Conservation (phyloP, 2,113 vertebrate species). For the Nyctereutes procyonoides region DNA sequence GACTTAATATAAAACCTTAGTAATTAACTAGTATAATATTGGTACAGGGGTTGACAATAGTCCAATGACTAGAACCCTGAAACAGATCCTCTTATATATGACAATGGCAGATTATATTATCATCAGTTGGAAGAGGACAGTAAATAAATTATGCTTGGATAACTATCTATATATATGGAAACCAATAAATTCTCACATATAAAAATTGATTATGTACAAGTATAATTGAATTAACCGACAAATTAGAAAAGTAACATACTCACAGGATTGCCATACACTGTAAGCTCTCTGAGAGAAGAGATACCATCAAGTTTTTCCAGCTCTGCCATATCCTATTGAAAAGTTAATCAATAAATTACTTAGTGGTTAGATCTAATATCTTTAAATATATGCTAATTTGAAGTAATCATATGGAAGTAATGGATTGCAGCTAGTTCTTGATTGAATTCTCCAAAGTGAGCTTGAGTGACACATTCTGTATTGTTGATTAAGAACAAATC, state of each 20-base stretch:
- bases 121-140: neutral
- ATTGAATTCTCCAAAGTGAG: constrained; percentile 14
- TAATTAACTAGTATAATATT: neutral
- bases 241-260: constrained; percentile 82
- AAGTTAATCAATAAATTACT: constrained; percentile 65
- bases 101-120: neutral
- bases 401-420: neutral
- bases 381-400: constrained; percentile 12
- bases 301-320: constrained; percentile 91
- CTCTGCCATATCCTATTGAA: constrained; percentile 89
- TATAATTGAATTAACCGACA: neutral
- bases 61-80: neutral
- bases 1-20: constrained; percentile 18
- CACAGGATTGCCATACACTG: constrained; percentile 91
- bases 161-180: neutral
- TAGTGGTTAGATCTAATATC: constrained; percentile 4
- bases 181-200: neutral
- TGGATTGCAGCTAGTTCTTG: neutral
- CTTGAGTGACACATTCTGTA: neutral
- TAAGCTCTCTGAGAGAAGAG: constrained; percentile 90
- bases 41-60: neutral
- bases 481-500: neutral
- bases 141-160: neutral
- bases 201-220: constrained; percentile 24
- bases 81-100: neutral